Evolutionary conservation across 2,113 vertebrate species (phyloP), one percentile per base, ranked within the genome.

Genomic region (Engraulis encrasicolus): DNA sequence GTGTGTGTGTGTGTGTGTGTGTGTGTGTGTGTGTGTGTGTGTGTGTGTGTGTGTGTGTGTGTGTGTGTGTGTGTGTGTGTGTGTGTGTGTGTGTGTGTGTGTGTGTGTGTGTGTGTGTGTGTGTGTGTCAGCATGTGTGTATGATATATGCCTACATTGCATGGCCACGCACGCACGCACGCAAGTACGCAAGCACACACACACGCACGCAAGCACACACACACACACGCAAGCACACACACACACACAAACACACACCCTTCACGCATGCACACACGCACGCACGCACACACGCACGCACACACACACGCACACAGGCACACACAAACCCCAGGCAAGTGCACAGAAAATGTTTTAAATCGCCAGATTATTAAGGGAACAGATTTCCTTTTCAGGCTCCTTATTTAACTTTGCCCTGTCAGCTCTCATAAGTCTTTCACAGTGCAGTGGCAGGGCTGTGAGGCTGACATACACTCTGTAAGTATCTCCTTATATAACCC

Each of bases 301-400:
- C 1, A 12, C 23, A 66, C 58, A 6, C 1, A 9, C 1, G 12
- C 23, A 66, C 58, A 27, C 82, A 20, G 52, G 81, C 82, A 87
- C 78, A 34, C 80, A 82, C 37, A 71, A 61, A 54, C 79, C 81
- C 79, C 84, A 85, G 84, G 6, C 31, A 54, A 37, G 37, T 19
- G 19, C 15, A 54, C 17, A 20, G 50, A 12, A 3, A 66, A 77
- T 50, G 66, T 54, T 36, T 40, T 36, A 83, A 18, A 15, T 7
- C n/a, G n/a, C n/a, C 23, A 66, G 58, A 66, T 66, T 66, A 66
- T 66, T 27, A 31, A 31, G 7, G 58, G 58, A 31, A 4, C 23
- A 66, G 31, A 14, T 66, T 66, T 66, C 9, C 58, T 66, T 66
- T 31, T 27, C 58, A 74, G 31, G 17, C 15, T 12, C 9, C 15